A percentile compares a stretch with the other conserved stretches of the same genome.
phyloP scores from a whole-genome alignment of 2,888 invertebrate species.

The Arrhopalites spinosus region DNA sequence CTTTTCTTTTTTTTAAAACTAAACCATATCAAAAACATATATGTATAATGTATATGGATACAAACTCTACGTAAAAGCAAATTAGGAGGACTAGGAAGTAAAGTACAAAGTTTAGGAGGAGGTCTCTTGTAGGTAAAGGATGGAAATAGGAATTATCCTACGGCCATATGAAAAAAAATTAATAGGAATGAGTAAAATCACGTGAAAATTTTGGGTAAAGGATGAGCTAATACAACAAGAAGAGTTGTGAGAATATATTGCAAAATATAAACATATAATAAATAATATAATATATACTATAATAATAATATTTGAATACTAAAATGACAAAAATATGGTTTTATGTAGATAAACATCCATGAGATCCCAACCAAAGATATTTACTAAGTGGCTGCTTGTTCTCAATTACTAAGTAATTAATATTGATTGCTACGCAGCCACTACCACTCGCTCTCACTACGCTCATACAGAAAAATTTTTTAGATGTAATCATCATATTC shows the following conservation, averaged over 20 bases:
- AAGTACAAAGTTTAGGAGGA: neutral
- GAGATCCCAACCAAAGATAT: conserved; percentile 20
- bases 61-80: conserved; percentile 7
- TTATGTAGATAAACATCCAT: conserved; percentile 7
- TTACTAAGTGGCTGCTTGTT: neutral
- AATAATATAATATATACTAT: neutral
- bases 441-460: neutral
- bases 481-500: neutral
- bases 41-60: no score
- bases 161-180: no score
- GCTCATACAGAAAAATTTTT: neutral
- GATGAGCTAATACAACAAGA: neutral
- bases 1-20: neutral
- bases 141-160: no score
- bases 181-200: no score
- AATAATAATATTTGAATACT: conserved; percentile 1
- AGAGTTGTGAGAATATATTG: neutral
- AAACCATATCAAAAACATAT: no score
- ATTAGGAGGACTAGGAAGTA: no score
- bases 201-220: no score
- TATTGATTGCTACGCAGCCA: neutral
- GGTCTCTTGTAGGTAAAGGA: no score
- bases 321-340: conserved; percentile 13
- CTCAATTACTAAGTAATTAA: neutral
- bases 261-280: neutral